phyloP scores from a whole-genome alignment of 2,797 vertebrate species.

The Microctenopoma steveboyesi region DNA sequence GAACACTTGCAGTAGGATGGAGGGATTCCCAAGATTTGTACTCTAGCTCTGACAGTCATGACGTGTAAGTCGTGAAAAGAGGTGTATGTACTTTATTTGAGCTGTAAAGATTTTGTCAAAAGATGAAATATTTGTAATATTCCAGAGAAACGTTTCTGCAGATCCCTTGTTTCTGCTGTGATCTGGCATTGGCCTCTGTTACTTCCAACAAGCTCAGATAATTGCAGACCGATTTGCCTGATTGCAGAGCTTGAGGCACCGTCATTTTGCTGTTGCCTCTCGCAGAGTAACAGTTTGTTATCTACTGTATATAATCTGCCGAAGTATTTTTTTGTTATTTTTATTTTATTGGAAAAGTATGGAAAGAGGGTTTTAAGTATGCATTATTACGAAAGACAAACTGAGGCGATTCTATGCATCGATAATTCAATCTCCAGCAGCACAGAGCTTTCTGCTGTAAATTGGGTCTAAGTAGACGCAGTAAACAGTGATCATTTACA shows the following conservation, averaged over 20 bases:
- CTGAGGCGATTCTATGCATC: conserved; percentile 51
- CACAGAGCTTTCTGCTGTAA: conserved; percentile 62
- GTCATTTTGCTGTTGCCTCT: too few species aligned
- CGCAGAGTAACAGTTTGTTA: too few species aligned
- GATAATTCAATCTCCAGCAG: conserved; percentile 48
- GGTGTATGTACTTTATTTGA: background rate
- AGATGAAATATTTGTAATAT: too few species aligned
- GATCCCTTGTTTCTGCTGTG: too few species aligned
- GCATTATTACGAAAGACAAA: conserved; percentile 46
- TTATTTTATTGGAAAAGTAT: conserved; percentile 5
- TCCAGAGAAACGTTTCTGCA: too few species aligned
- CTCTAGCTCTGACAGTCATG: background rate
- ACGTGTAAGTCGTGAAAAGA: background rate
- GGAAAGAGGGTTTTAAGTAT: conserved; percentile 42
- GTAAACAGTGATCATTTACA: conserved; percentile 75
- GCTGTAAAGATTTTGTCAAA: too few species aligned
- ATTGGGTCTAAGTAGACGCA: conserved; percentile 67
- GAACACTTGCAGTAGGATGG: background rate
- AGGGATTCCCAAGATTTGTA: background rate
- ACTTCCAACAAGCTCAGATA: too few species aligned
- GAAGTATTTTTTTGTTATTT: too few species aligned
- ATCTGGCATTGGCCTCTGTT: too few species aligned
- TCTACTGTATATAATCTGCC: too few species aligned
- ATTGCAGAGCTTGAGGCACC: too few species aligned
- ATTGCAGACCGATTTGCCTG: too few species aligned